Evolutionary conservation across 2,113 vertebrate species (phyloP).

Genomic region (Campylorhamphus procurvoides): DNA sequence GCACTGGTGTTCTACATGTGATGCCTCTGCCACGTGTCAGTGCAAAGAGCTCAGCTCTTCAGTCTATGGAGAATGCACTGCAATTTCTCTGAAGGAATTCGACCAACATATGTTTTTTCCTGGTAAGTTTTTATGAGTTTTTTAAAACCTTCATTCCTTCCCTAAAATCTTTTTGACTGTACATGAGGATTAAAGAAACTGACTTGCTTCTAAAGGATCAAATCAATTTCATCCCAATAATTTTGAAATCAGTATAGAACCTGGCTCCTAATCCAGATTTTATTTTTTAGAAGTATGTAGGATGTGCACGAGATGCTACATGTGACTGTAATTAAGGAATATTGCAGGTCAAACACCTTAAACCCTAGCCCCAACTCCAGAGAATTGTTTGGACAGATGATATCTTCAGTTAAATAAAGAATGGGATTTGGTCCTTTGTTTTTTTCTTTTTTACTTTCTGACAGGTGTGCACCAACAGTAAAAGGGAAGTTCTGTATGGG

Average conservation of each 20-base stretch:
- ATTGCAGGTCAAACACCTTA: neutral
- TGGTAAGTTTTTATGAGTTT: neutral
- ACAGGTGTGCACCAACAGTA: neutral
- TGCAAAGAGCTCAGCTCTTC: neutral
- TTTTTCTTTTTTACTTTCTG: neutral
- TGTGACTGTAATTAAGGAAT: neutral
- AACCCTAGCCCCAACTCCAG: neutral
- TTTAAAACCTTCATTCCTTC: neutral
- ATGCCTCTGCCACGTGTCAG: accelerated
- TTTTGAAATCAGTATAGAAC: neutral
- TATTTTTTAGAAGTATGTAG: neutral
- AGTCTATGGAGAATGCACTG: neutral
- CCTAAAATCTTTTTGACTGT: neutral
- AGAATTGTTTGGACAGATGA: neutral
- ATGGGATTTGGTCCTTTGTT: neutral
- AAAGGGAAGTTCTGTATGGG: neutral
- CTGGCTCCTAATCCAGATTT: neutral
- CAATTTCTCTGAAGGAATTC: neutral
- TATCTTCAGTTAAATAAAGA: neutral
- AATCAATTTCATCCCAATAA: neutral
- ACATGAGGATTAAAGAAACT: neutral
- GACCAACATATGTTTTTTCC: neutral
- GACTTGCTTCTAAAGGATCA: neutral
- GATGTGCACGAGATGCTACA: neutral
- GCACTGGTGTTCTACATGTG: accelerated